phyloP scores from a whole-genome alignment of 2,797 vertebrate species.

The Euphonia xanthogaster region DNA sequence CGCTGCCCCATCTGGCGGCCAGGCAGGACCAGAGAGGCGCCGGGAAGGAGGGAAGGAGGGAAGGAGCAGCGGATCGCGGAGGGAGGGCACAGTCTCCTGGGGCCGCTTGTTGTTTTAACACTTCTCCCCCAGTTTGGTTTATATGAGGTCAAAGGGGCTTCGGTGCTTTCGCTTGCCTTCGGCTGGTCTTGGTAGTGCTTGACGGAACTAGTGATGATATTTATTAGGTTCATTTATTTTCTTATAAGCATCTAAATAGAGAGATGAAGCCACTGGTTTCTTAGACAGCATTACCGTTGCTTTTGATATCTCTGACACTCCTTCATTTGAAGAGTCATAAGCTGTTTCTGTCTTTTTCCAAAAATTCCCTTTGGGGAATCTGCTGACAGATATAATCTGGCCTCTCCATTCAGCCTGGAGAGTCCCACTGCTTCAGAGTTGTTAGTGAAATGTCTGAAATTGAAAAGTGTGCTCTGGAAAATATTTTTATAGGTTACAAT shows the following conservation, averaged over 20 bases:
- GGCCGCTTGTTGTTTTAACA: neutral
- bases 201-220: neutral
- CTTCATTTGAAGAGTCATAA: neutral
- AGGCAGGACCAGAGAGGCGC: neutral
- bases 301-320: neutral
- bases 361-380: neutral
- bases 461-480: neutral
- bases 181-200: neutral
- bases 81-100: accelerated
- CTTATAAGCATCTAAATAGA: neutral
- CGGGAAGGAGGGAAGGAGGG: neutral
- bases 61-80: accelerated
- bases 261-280: neutral
- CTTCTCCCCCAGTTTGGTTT: neutral
- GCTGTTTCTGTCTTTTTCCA: neutral
- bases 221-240: neutral
- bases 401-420: neutral
- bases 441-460: neutral
- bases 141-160: neutral
- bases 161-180: neutral
- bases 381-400: neutral
- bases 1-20: neutral
- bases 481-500: neutral
- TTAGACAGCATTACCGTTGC: neutral
- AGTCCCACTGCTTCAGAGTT: neutral